phyloP scores from a whole-genome alignment of 2,113 vertebrate species.

The Herpetotheres cachinnans region DNA sequence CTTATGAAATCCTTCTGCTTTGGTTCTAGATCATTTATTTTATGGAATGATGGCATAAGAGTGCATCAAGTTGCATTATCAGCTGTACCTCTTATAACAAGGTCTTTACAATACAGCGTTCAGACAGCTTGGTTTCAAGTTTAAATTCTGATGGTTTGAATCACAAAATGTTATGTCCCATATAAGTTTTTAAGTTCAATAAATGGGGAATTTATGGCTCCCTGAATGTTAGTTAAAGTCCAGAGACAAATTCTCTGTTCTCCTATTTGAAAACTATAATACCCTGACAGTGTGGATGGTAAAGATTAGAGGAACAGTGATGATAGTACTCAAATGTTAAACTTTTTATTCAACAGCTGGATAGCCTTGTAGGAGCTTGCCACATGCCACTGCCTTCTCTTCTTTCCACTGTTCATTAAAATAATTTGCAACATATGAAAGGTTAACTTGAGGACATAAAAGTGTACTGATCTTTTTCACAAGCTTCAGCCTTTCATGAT shows the following conservation, averaged over 20 bases:
- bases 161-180: not conserved
- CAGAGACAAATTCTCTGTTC: not conserved
- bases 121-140: not conserved
- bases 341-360: not conserved
- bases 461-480: not conserved
- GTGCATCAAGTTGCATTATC: not conserved
- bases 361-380: not conserved
- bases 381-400: not conserved
- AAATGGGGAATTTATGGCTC: not conserved
- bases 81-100: not conserved
- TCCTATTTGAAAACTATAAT: not conserved
- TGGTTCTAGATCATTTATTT: slow-evolving; percentile 11
- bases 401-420: not conserved
- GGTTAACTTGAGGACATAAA: not conserved
- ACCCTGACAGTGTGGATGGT: not conserved
- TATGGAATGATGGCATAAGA: not conserved
- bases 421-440: not conserved
- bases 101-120: not conserved
- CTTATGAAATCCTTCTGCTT: not conserved
- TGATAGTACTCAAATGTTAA: not conserved
- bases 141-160: slow-evolving; percentile 1
- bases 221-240: not conserved
- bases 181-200: not conserved
- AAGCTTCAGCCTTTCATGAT: not conserved
- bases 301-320: slow-evolving; percentile 7